Evolutionary conservation across 35 echinoderm and acorn worm genomes (phyloP).

Genomic region (Heliocidaris tuberculata): DNA sequence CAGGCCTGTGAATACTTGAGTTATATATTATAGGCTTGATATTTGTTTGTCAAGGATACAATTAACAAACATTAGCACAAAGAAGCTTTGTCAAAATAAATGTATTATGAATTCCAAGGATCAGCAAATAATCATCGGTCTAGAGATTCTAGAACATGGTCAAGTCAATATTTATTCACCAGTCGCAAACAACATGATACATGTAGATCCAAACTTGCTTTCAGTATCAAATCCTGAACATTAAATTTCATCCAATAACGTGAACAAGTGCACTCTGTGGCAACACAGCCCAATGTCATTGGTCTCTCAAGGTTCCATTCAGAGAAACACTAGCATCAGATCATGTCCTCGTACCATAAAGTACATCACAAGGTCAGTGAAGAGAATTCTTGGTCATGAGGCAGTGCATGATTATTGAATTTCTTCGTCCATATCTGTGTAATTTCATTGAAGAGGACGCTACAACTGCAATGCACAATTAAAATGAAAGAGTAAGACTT

Average conservation of each 20-base stretch:
- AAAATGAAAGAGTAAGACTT: not conserved
- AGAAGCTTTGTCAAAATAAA: not conserved
- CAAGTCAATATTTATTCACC: not conserved
- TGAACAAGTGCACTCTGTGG: not conserved
- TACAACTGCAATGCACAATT: not conserved
- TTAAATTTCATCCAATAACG: not conserved
- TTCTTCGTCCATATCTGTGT: not conserved
- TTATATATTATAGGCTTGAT: not conserved
- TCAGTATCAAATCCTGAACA: not conserved
- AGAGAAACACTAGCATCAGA: not conserved
- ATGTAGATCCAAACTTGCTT: not conserved
- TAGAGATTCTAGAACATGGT: not conserved
- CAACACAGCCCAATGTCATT: not conserved
- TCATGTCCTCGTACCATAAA: not conserved
- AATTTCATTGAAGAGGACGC: not conserved
- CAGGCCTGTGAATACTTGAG: not conserved
- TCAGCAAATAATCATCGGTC: not conserved
- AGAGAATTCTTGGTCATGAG: not conserved
- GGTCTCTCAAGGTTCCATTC: not conserved
- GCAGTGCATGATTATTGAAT: not conserved
- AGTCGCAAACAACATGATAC: not conserved
- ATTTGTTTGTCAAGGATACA: not conserved
- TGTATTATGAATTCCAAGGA: not conserved
- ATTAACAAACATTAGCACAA: not conserved
- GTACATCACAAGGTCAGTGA: not conserved